Percentiles rank a stretch among this genome's conserved stretches.
Conservation (phyloP, 2,888 invertebrate genomes). For the Reticulitermes lucifugus region DNA sequence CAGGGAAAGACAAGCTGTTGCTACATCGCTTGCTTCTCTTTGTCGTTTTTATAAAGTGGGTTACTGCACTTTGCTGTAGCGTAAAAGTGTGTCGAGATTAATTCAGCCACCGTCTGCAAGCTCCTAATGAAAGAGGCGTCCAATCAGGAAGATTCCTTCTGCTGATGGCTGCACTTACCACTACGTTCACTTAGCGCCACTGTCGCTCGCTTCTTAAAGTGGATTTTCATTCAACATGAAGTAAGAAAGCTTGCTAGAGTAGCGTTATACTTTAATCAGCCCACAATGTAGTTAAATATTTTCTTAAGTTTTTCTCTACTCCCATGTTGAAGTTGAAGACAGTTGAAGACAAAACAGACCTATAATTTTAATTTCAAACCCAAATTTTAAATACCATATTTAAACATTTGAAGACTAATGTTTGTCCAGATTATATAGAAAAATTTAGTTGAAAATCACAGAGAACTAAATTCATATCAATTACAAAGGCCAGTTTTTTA, state of each 20-base stretch:
- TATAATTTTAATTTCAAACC: no score
- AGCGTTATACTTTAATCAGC: background rate
- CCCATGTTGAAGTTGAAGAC: no score
- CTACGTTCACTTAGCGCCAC: slow-evolving; percentile 25
- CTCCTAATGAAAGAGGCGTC: slow-evolving; percentile 42
- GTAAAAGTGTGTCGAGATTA: slow-evolving; percentile 41
- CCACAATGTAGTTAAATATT: background rate
- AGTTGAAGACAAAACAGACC: no score
- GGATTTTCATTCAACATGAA: slow-evolving; percentile 37
- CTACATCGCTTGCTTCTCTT: background rate
- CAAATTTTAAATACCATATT: no score
- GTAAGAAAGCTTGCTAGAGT: background rate
- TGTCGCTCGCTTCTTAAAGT: slow-evolving; percentile 33
- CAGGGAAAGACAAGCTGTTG: background rate
- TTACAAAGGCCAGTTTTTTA: no score
- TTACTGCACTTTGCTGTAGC: slow-evolving; percentile 36
- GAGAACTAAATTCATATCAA: no score
- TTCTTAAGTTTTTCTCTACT: background rate
- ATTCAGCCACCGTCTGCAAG: slow-evolving; percentile 30
- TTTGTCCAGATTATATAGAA: no score
- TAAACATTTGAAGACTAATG: no score
- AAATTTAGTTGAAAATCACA: no score
- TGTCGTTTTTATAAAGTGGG: slow-evolving; percentile 38
- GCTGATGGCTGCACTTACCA: slow-evolving; percentile 23
- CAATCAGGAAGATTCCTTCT: slow-evolving; percentile 31